Conservation (phyloP, 2,888 invertebrate genomes). For the Reticulitermes lucifugus region DNA sequence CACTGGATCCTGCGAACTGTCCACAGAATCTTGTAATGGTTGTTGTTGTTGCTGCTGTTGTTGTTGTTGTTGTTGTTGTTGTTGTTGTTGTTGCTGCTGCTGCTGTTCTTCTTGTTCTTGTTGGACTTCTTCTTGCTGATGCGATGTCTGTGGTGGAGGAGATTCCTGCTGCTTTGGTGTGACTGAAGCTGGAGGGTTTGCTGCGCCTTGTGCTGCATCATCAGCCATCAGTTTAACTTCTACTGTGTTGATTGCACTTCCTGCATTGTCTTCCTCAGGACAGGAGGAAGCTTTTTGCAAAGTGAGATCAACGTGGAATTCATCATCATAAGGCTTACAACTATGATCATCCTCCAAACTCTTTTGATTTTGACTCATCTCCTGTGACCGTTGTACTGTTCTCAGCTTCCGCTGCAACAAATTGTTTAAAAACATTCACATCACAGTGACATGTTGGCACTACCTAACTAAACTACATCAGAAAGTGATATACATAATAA, state of each 20-base stretch:
- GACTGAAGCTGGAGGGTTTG: background rate
- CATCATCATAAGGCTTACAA: conserved; percentile 49
- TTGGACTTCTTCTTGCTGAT: conserved; percentile 21
- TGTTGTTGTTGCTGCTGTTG: background rate
- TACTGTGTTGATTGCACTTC: background rate
- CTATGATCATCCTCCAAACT: conserved; percentile 66
- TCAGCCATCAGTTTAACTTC: conserved; percentile 26
- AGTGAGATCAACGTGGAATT: conserved; percentile 52
- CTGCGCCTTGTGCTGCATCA: background rate
- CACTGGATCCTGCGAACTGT: conserved; percentile 5
- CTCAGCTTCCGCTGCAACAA: conserved; percentile 74
- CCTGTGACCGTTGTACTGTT: conserved; percentile 70
- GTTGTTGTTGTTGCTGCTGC: too few species aligned
- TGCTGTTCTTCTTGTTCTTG: background rate
- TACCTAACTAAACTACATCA: too few species aligned
- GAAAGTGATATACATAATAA: too few species aligned
- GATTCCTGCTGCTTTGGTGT: background rate
- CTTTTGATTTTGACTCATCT: conserved; percentile 61
- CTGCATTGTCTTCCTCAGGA: conserved; percentile 47
- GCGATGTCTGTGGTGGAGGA: background rate
- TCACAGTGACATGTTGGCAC: too few species aligned
- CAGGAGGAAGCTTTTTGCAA: conserved; percentile 52
- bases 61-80: background rate
- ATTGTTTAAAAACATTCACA: too few species aligned
- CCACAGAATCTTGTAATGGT: conserved; percentile 16